phyloP scores from a whole-genome alignment of 1,140 invertebrate genomes.

The Caerostris darwini region DNA sequence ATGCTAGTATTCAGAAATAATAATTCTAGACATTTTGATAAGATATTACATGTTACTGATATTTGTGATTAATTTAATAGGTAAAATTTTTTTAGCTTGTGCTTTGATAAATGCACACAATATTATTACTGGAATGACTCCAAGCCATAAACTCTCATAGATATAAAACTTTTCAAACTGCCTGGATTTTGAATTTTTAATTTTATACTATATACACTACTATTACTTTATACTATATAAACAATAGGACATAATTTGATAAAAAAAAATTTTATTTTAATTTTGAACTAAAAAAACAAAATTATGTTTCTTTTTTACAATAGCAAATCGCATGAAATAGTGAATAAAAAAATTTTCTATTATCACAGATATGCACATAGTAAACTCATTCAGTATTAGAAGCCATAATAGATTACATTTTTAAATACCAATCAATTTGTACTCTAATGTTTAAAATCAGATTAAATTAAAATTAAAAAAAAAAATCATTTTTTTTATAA shows the following conservation, averaged over 20 bases:
- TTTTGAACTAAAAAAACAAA: constrained; percentile 54
- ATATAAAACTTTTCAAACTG: too few relatives aligned
- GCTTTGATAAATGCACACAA: too few relatives aligned
- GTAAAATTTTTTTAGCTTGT: too few relatives aligned
- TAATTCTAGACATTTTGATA: too few relatives aligned
- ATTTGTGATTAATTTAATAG: too few relatives aligned
- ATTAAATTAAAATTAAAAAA: not conserved
- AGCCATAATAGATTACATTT: constrained; percentile 6
- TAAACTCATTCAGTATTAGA: constrained; percentile 59
- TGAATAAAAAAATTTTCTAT: constrained; percentile 58
- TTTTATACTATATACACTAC: too few relatives aligned
- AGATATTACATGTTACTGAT: too few relatives aligned
- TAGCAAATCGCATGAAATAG: constrained; percentile 65
- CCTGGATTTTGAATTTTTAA: too few relatives aligned
- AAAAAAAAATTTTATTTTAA: constrained; percentile 51
- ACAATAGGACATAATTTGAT: not conserved
- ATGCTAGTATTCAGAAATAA: too few relatives aligned
- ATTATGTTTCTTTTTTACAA: constrained; percentile 51
- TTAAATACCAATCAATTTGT: constrained; percentile 7
- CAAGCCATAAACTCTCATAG: too few relatives aligned
- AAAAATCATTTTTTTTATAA: not conserved
- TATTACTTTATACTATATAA: too few relatives aligned
- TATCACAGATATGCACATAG: constrained; percentile 75
- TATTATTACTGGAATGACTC: too few relatives aligned
- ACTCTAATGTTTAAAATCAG: not conserved